Conservation (phyloP, 2,113 vertebrate genomes). For the Diadophis punctatus region DNA sequence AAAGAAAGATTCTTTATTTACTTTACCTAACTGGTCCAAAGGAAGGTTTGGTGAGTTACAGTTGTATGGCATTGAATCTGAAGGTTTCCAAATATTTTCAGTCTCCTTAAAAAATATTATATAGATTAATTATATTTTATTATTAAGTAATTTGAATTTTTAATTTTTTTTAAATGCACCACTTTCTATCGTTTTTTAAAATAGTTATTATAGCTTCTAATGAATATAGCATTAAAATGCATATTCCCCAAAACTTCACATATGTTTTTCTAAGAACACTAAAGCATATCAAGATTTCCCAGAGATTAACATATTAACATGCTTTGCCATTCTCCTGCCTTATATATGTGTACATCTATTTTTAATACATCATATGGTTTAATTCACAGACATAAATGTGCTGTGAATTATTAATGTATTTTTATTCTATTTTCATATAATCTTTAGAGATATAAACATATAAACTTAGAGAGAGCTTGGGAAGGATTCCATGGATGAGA, state of each 20-base stretch:
- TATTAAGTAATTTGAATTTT: background rate
- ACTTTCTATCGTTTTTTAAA: background rate
- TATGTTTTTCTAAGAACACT: background rate
- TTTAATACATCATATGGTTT: background rate
- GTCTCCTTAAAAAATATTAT: slow-evolving; percentile 49
- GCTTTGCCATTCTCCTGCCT: background rate
- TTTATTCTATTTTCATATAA: background rate
- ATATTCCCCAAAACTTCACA: background rate
- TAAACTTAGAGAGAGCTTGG: too few species aligned
- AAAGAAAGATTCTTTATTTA: slow-evolving; percentile 7
- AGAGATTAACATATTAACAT: background rate
- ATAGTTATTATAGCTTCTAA: background rate
- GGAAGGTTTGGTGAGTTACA: slow-evolving; percentile 16
- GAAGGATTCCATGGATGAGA: too few species aligned
- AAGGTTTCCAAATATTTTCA: slow-evolving; percentile 13
- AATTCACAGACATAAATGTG: background rate
- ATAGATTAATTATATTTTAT: background rate
- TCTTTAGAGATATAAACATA: background rate
- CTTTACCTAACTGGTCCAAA: slow-evolving; percentile 49
- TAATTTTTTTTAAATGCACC: background rate
- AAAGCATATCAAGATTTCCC: background rate
- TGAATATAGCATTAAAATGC: background rate
- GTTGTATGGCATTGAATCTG: background rate
- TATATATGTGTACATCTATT: background rate
- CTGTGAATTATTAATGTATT: background rate